These are phyloP conservation scores for Gobiocypris rarus DNA, from an alignment of 2,113 vertebrate genomes.

Conservation along the genomic window DNA sequence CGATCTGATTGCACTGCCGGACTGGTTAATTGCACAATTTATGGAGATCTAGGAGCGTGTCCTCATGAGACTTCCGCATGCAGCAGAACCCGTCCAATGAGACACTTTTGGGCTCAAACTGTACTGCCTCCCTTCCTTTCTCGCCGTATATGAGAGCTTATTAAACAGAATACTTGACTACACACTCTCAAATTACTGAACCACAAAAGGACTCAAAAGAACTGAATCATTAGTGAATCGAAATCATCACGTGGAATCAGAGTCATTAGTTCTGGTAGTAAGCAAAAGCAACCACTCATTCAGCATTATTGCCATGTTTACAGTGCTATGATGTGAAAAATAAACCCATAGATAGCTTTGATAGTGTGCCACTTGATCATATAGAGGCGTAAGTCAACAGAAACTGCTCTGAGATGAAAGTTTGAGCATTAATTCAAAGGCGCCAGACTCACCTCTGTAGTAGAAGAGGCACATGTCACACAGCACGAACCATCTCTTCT, in stretches of 20 bases:
- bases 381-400: background rate
- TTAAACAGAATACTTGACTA: background rate
- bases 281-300: background rate
- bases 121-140: background rate
- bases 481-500: constrained; percentile 97
- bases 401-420: background rate
- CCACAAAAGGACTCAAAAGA: background rate
- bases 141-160: background rate
- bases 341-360: background rate
- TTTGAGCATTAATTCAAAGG: background rate
- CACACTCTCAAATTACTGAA: background rate
- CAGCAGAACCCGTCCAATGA: background rate
- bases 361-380: background rate
- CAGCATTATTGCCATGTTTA: background rate
- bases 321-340: background rate
- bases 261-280: background rate
- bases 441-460: constrained; percentile 86
- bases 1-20: constrained; percentile 8
- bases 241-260: background rate
- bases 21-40: constrained; percentile 41
- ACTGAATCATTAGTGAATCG: background rate
- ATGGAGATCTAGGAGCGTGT: constrained; percentile 20
- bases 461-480: constrained; percentile 98
- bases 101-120: background rate
- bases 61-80: background rate